Base-by-base conservation (phyloP, 1,140 invertebrate genomes). In the Geopemphigus sp. region DNA sequence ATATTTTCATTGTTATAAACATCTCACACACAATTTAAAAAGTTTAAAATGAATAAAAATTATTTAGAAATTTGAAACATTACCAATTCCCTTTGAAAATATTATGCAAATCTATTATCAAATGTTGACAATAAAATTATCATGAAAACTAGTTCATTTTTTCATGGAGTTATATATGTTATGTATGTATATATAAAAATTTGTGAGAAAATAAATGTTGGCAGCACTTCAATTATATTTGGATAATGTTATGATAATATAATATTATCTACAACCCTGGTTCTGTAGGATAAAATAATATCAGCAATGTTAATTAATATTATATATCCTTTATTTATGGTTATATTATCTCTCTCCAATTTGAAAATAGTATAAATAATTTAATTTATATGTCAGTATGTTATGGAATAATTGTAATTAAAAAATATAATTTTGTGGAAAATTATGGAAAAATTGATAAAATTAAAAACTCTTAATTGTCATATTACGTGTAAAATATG, bases 401-500 rank as follows among this genome's bases (percentile, higher is more conserved):
- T 66, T 66, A 14, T 45, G 14, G n/a, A 66, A 45, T 19, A n/a
- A 45, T n/a, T 45, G 3, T 10, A 12, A 6, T 24, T 70, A 39
- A 57, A 57, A 0, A 50, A 50, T 64, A 32, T 64, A n/a, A 39
- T 53, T 70, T 70, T 53, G 45, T 53, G 11, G 5, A 63, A 63
- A 61, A 78, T 61, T 19, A 78, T 78, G 74, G 74, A 78, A 78
- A 78, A 78, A 63, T 24, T 81, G 59, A 95, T 96, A 84, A 95
- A 95, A 86, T 85, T 98, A 82, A 94, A 93, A 87, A 93, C 94
- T 80, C 86, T 98, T 53, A 98, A 98, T 85, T 92, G 91, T 83
- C 93, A 96, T 85, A 94, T 98, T 84, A 96, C 94, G 56, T 98
- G 96, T 88, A 94, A 95, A 87, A 95, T 98, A 85, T 98, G 96